phyloP scores from a whole-genome alignment of 2,797 vertebrate genomes.

The Vireo griseus region DNA sequence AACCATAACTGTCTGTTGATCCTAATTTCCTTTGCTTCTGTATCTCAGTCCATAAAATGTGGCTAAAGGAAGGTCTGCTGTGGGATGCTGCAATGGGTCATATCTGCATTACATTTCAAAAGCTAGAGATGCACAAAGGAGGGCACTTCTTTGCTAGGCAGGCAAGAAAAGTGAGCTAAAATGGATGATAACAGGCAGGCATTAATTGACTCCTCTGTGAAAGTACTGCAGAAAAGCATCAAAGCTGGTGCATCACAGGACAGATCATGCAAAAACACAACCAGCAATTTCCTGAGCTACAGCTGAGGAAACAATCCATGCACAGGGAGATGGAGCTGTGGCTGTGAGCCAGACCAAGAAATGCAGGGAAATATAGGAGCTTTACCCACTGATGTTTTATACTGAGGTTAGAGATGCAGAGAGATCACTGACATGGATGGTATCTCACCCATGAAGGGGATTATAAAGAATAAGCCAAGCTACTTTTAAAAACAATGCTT shows the following conservation, averaged over 20 bases:
- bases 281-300: not conserved
- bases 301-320: not conserved
- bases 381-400: not conserved
- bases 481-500: not conserved
- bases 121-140: not conserved
- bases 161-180: not conserved
- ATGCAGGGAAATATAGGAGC: not conserved
- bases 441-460: not conserved
- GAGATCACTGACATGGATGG: not conserved
- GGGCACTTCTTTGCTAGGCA: not conserved
- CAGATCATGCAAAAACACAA: not conserved
- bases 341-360: not conserved
- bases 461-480: not conserved
- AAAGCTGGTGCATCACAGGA: not conserved
- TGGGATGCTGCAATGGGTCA: not conserved
- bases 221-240: not conserved
- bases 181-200: not conserved
- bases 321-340: rapidly evolving
- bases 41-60: not conserved
- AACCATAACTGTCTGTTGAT: not conserved
- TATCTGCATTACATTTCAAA: not conserved
- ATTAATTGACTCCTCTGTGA: not conserved
- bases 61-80: not conserved
- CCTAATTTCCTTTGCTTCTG: not conserved
- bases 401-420: not conserved